Evolutionary conservation across 2,797 vertebrate species (phyloP), one percentile per base, ranked within the genome.

Genomic region (Hippocampus kuda): DNA sequence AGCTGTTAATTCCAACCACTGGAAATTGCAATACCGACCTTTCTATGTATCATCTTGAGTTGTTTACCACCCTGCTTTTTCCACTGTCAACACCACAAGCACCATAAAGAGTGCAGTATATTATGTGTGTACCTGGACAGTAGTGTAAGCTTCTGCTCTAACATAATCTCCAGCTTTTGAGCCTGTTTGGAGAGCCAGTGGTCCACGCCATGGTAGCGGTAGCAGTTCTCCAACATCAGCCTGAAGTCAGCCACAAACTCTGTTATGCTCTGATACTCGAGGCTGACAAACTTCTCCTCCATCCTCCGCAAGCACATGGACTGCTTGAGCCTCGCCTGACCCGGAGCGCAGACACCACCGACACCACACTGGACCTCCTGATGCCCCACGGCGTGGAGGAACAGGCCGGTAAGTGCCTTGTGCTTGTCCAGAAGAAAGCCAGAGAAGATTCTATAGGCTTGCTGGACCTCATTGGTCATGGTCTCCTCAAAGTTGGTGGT

Each of bases 181-280:
- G 94, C 96, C 84, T 97, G 96, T 78, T 90, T 97, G 79, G 96
- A 98, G 42, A 97, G 89, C 95, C 95, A 99, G 81, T 99, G 95
- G 84, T 98, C 95, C 34, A 98, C 94, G 5, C 96, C 96, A 3
- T 95, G 93, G 75, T 91, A 88, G 67, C 94, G 92, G 75, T 98
- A 99, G 79, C 95, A 98, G 24, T 92, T 93, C 85, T 97, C 96
- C 81, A 99, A 81, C 94, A 99, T 95, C 15, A 91, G 80, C 78
- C 95, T 92, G 88, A 99, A 98, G 85, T 99, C 96, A 3, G 91
- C 89, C 72, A 98, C 95, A 77, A 98, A 98, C 75, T 95, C 94
- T 0, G 93, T 94, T 78, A 98, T 96, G 64, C 90, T 93, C 16
- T 83, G 59, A 63, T 98, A 99, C 77, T 93, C 92, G 57, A 92